Percentiles rank a stretch among this genome's conserved stretches.
phyloP scores from a whole-genome alignment of 2,797 vertebrate species.

The Sardinella longiceps region DNA sequence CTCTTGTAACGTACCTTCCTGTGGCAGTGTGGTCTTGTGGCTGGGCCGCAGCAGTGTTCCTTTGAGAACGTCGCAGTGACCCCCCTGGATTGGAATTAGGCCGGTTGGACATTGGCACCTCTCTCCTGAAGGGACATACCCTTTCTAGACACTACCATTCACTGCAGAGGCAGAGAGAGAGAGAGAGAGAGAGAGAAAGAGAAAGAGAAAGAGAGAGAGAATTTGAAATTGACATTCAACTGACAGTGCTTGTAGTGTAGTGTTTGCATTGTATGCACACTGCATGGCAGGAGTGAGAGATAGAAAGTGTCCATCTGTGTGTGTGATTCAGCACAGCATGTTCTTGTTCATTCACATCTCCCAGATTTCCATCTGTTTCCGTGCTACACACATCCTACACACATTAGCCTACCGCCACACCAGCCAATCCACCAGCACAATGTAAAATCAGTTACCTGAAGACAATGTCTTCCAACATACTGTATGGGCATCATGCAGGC shows the following conservation, averaged over 20 bases:
- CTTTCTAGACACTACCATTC: conserved; percentile 99
- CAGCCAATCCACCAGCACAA: background rate
- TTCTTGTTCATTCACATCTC: conserved; percentile 3
- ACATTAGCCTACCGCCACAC: background rate
- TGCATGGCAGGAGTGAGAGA: background rate
- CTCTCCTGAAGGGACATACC: conserved; percentile 99
- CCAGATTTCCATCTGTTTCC: conserved; percentile 10
- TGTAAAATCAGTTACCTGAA: background rate
- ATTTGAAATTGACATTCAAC: background rate
- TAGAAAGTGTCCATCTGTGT: background rate
- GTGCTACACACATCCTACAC: background rate
- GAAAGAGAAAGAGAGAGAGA: conserved; percentile 42
- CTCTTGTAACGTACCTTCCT: conserved; percentile 85
- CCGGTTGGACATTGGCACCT: conserved; percentile 99
- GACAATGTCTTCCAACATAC: background rate
- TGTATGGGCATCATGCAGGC: background rate
- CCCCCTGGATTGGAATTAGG: conserved; percentile 99
- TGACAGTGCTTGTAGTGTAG: background rate
- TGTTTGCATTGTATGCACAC: background rate
- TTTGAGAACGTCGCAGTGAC: conserved; percentile 99
- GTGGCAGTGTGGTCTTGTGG: conserved; percentile 94
- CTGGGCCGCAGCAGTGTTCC: conserved; percentile 99
- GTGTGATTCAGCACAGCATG: conserved; percentile 12
- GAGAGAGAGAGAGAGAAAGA: background rate
- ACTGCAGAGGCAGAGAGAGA: conserved; percentile 72